A percentile compares a stretch with the other conserved stretches of the same genome.
Conservation (phyloP, 2,888 invertebrate species). For the Hypercompe scribonia region DNA sequence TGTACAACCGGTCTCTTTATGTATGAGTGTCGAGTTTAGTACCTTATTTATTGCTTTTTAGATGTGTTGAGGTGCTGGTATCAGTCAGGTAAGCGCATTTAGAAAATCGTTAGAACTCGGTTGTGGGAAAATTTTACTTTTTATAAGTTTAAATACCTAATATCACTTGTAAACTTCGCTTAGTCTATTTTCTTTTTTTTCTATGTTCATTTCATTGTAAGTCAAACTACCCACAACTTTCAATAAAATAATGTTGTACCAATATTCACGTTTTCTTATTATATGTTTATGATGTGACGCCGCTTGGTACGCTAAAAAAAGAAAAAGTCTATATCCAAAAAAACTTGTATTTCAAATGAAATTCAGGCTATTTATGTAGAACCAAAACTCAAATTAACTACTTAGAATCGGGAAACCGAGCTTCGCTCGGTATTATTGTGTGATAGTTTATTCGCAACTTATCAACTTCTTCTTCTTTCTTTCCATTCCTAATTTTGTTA, state of each 20-base stretch:
- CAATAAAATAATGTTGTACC: background rate
- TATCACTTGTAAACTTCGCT: background rate
- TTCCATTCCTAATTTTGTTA: too few relatives aligned
- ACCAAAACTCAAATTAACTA: background rate
- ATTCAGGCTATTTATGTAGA: background rate
- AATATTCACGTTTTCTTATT: too few relatives aligned
- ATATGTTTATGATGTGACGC: too few relatives aligned
- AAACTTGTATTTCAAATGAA: background rate
- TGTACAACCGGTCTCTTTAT: slow-evolving; percentile 77
- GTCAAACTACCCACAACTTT: background rate
- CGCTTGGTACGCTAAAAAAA: too few relatives aligned
- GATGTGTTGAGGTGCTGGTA: slow-evolving; percentile 63
- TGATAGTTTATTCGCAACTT: too few relatives aligned
- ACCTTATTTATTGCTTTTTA: slow-evolving; percentile 79
- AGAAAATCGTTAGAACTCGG: slow-evolving; percentile 47
- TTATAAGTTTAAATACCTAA: background rate
- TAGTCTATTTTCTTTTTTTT: background rate
- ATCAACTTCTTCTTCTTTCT: too few relatives aligned
- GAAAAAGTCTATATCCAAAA: too few relatives aligned
- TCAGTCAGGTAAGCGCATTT: slow-evolving; percentile 34
- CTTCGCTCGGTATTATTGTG: too few relatives aligned
- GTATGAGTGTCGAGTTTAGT: slow-evolving; percentile 82
- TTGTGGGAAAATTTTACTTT: slow-evolving; percentile 51
- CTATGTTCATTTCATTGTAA: background rate
- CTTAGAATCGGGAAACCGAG: too few relatives aligned